Percentiles rank a stretch among this genome's conserved stretches.
phyloP scores from a whole-genome alignment of 2,113 vertebrate species.

The Istiophorus platypterus region DNA sequence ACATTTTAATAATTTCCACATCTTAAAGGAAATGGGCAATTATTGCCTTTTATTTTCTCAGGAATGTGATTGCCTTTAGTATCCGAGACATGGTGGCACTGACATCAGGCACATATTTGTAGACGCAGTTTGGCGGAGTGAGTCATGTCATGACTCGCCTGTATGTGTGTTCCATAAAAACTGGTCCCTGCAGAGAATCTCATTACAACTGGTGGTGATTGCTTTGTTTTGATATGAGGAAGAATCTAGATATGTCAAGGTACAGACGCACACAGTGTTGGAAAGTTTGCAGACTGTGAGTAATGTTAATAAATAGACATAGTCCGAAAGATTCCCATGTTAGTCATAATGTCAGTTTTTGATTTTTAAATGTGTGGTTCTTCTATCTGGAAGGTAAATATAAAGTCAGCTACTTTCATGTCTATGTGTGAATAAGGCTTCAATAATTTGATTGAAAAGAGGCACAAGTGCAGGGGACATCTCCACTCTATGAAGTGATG shows the following conservation, averaged over 20 bases:
- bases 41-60: constrained; percentile 64
- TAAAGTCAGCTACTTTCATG: background rate
- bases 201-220: constrained; percentile 67
- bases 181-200: constrained; percentile 74
- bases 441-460: constrained; percentile 11
- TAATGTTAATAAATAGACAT: constrained; percentile 58
- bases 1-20: constrained; percentile 66
- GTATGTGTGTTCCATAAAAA: constrained; percentile 68
- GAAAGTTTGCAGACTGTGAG: constrained; percentile 40
- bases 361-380: background rate
- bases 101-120: constrained; percentile 75
- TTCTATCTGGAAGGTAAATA: constrained; percentile 3
- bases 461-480: background rate
- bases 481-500: background rate
- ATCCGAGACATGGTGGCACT: constrained; percentile 72
- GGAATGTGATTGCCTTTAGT: constrained; percentile 61
- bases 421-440: background rate
- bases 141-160: constrained; percentile 74
- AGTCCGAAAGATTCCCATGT: constrained; percentile 15
- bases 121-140: constrained; percentile 64
- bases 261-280: constrained; percentile 29
- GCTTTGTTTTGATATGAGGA: constrained; percentile 65
- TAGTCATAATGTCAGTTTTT: constrained; percentile 29
- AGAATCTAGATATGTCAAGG: constrained; percentile 66
- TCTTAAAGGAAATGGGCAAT: constrained; percentile 75